A percentile compares a stretch with the other conserved stretches of the same genome.
phyloP scores from a whole-genome alignment of 2,113 vertebrate genomes.

The rat (Rattus norvegicus) region DNA sequence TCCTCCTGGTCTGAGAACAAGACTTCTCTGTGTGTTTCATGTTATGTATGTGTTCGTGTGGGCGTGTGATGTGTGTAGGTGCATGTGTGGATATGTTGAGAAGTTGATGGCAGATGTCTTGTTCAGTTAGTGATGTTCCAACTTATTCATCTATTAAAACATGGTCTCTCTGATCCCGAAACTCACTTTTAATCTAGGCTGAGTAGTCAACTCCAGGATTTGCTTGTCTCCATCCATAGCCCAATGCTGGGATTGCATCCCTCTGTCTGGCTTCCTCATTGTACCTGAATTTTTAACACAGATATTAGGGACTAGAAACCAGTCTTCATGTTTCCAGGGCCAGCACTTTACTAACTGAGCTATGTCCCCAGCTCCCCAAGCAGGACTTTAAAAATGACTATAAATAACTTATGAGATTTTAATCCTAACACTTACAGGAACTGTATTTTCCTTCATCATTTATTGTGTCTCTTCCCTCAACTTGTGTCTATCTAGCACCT shows the following conservation, averaged over 20 bases:
- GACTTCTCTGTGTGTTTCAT: background rate
- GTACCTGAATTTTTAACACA: background rate
- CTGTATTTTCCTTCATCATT: background rate
- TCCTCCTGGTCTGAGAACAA: background rate
- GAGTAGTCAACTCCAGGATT: background rate
- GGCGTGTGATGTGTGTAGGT: background rate
- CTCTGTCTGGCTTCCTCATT: background rate
- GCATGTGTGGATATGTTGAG: background rate
- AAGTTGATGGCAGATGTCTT: background rate
- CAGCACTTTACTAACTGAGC: background rate
- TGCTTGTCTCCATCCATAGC: too few relatives aligned
- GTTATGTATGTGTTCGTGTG: too few relatives aligned
- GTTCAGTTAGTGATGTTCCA: background rate
- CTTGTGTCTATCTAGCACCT: background rate
- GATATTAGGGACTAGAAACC: background rate
- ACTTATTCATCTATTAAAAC: background rate
- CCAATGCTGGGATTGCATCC: background rate
- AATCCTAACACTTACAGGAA: background rate
- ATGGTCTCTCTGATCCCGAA: background rate
- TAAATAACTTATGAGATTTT: background rate
- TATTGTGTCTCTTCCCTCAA: background rate
- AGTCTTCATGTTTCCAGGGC: background rate
- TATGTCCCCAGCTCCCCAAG: background rate
- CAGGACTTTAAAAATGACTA: background rate
- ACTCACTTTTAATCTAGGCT: background rate